Evolutionary conservation across 2,888 invertebrate species (phyloP), one percentile per base, ranked within the genome.

Genomic region (Lacanobia oleracea): DNA sequence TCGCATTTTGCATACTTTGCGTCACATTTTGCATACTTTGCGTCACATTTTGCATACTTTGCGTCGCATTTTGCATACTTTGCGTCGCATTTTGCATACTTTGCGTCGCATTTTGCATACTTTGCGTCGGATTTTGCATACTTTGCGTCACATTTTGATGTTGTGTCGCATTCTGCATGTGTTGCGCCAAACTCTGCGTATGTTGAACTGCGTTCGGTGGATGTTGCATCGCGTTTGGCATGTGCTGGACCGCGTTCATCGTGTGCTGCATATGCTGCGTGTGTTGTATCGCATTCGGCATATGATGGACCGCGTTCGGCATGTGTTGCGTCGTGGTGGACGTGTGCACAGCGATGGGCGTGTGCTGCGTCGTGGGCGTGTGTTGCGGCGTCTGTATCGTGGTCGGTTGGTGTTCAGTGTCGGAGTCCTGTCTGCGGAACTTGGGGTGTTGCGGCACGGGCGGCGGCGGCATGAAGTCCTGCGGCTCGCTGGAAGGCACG

Each of bases 381-480:
- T 79, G 74, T 45, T 67, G 79, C 0, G 73, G 57, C 33, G 62
- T 48, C 53, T 72, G 77, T 16, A 18, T 14, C n/a, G 79, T 45
- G 33, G 79, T 59, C 0, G 57, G 51, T 43, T 66, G 74, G 56
- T 54, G 62, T 73, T 79, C 53, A 21, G 67, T 54, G 33, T 64
- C 79, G 0, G 82, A 68, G 21, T 79, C 79, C 21, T 78, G 82
- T 50, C 79, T 63, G 33, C 77, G 69, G 62, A 84, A 83, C 48
- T 77, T 92, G 8, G 90, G 86, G 45, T 91, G 93, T 56, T 90
- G 91, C 53, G 94, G 93, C 21, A 92, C 92, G 43, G 94, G 94
- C 43, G 90, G 93, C 53, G 92, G 91, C 50, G 92, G 95, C 95
- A 94, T 94, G 84, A 93, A 93, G 51, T 91, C 86, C 74, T 91